Percentiles rank a stretch among this genome's conserved stretches.
phyloP scores from a whole-genome alignment of 2,113 vertebrate genomes.

The Phyllostomus discolor region DNA sequence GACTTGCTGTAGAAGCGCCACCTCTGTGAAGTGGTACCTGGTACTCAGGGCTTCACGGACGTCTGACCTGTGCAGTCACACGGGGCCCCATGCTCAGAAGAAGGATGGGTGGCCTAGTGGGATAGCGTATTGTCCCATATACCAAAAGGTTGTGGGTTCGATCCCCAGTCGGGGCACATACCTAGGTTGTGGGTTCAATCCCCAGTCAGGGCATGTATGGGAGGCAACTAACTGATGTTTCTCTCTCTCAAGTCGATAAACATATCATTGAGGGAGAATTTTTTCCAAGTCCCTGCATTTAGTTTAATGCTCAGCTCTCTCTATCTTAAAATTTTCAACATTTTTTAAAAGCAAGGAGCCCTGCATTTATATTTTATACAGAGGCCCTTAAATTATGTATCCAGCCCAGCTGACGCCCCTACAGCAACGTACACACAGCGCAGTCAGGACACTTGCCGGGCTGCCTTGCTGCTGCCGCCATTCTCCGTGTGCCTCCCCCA shows the following conservation, averaged over 20 bases:
- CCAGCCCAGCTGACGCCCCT: not conserved
- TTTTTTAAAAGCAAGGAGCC: not conserved
- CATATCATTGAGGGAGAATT: no score
- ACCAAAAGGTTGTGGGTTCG: no score
- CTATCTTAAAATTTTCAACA: not conserved
- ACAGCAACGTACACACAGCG: rapidly evolving
- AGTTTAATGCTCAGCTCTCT: not conserved
- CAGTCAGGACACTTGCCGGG: rapidly evolving
- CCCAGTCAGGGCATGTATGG: no score
- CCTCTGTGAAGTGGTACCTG: not conserved
- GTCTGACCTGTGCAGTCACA: not conserved
- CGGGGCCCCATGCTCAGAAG: not conserved
- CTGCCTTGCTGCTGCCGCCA: not conserved
- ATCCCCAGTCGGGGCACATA: no score
- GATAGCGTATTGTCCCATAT: no score
- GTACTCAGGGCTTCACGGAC: not conserved
- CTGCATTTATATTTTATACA: not conserved
- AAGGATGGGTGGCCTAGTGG: no score
- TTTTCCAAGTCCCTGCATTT: not conserved
- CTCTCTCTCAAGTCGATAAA: no score
- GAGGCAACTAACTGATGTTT: no score
- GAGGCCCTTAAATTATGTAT: not conserved
- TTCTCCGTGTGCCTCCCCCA: not conserved
- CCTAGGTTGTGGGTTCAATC: no score
- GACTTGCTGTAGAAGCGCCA: not conserved